A percentile compares a stretch with the other conserved stretches of the same genome.
Evolutionary conservation across 37 sponge, comb jelly and placozoan genomes (phyloP).

Genomic region (Spongia lamella): DNA sequence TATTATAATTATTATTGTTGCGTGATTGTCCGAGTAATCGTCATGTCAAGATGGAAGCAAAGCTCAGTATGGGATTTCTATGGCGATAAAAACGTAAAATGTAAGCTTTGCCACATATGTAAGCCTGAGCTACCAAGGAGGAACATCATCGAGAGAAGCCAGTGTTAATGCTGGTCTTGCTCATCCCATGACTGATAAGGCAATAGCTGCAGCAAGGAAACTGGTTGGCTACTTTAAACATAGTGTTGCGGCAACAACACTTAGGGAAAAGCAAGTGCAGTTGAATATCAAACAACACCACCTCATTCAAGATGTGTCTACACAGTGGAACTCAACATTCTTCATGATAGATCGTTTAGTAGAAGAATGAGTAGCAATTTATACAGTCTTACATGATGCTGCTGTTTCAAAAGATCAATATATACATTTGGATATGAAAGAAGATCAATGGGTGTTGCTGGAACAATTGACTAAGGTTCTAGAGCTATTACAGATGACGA

Average conservation of each 20-base stretch:
- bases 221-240: slow-evolving; percentile 36
- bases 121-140: slow-evolving; percentile 10
- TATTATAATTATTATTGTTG: too few relatives aligned
- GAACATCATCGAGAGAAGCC: background rate
- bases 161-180: slow-evolving; percentile 27
- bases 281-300: slow-evolving; percentile 9
- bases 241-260: slow-evolving; percentile 28
- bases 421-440: slow-evolving; percentile 20
- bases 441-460: slow-evolving; percentile 31
- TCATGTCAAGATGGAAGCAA: background rate
- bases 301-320: too few relatives aligned
- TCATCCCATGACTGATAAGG: background rate
- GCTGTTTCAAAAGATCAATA: slow-evolving; percentile 4
- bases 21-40: background rate
- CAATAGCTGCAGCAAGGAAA: slow-evolving; percentile 21
- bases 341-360: slow-evolving; percentile 20
- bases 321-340: too few relatives aligned
- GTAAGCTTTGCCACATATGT: slow-evolving; percentile 10
- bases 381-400: slow-evolving; percentile 31
- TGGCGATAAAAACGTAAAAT: slow-evolving; percentile 4
- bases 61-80: slow-evolving; percentile 15
- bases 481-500: slow-evolving; percentile 33
- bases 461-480: slow-evolving; percentile 15
- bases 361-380: slow-evolving; percentile 17
- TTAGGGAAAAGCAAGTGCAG: slow-evolving; percentile 24